Base-by-base conservation (phyloP, 2,113 vertebrate species). In the Sapayoa aenigma region DNA sequence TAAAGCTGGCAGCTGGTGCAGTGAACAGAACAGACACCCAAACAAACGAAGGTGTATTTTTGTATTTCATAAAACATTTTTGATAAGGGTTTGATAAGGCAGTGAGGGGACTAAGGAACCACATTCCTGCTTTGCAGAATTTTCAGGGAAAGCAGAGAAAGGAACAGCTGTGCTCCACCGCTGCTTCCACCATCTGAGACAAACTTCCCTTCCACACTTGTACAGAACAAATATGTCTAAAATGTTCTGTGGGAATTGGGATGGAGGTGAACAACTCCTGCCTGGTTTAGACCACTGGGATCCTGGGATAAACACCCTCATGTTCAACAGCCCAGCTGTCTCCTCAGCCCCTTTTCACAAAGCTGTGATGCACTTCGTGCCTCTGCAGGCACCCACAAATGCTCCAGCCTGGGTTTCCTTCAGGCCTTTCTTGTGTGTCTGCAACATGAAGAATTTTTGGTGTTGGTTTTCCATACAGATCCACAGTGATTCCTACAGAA, bases 191-290 rank as follows among this genome's bases (percentile, higher is more conserved):
- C 33, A 0, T 5, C 39, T 71, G 72, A 73, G 39, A 49, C 65
- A 3, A 21, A 12, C 39, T 60, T 42, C 9, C 20, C 37, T 52
- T 30, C 13, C 24, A 5, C 62, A 58, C 71, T 69, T 41, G 42
- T 31, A 1, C 27, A 6, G 3, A 53, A 33, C 17, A 58, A 71
- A 60, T 10, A 42, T 1, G 2, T 22, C 4, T 4, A 8, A 16
- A 3, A 22, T 22, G n/a, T 62, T 53, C 25, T 42, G 55, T 30
- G 31, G 46, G 24, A 55, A n/a, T 9, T 37, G 37, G 9, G 14
- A 12, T 46, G 63, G 77, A 76, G 63, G 9, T 19, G 52, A 44
- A 21, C 5, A 52, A 52, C 33, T 74, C 21, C 39, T 65, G 33
- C 35, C 16, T 22, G 35, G 7, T 27, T 81, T 72, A 69, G 42